Conservation (phyloP, 2,888 invertebrate genomes). For the Melipona bicolor region DNA sequence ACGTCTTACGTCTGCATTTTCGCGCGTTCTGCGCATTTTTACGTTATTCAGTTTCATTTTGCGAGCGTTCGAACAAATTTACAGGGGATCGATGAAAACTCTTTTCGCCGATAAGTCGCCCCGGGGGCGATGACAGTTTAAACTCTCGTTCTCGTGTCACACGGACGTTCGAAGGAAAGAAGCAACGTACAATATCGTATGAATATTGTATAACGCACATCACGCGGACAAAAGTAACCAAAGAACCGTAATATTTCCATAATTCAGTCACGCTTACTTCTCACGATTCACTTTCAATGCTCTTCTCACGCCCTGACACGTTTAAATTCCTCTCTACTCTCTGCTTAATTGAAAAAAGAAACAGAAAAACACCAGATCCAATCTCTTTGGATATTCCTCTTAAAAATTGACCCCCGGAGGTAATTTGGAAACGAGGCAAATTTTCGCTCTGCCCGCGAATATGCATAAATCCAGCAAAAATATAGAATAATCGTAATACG, state of each 20-base stretch:
- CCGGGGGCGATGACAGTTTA: background rate
- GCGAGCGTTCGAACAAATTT: background rate
- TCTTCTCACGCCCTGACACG: slow-evolving; percentile 49
- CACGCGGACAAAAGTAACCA: background rate
- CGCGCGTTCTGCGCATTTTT: too few species aligned
- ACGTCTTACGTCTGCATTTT: too few species aligned
- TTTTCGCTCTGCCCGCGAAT: background rate
- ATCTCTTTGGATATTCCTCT: slow-evolving; percentile 1
- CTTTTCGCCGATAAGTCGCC: background rate
- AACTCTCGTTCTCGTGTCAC: background rate
- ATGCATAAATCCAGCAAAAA: background rate
- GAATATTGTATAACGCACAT: background rate
- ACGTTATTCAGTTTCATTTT: background rate
- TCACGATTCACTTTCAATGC: slow-evolving; percentile 55
- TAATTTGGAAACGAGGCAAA: background rate
- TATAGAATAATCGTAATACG: background rate
- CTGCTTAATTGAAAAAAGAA: background rate
- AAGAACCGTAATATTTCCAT: slow-evolving; percentile 32
- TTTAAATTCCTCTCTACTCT: slow-evolving; percentile 29
- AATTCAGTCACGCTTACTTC: slow-evolving; percentile 49
- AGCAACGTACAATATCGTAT: background rate
- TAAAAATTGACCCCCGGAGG: too few species aligned
- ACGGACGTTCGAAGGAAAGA: background rate
- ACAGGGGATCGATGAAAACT: background rate
- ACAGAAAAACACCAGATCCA: background rate